A percentile compares a stretch with the other conserved stretches of the same genome.
Evolutionary conservation across 2,888 invertebrate species (phyloP).

Genomic region (Drosophila algonquin): DNA sequence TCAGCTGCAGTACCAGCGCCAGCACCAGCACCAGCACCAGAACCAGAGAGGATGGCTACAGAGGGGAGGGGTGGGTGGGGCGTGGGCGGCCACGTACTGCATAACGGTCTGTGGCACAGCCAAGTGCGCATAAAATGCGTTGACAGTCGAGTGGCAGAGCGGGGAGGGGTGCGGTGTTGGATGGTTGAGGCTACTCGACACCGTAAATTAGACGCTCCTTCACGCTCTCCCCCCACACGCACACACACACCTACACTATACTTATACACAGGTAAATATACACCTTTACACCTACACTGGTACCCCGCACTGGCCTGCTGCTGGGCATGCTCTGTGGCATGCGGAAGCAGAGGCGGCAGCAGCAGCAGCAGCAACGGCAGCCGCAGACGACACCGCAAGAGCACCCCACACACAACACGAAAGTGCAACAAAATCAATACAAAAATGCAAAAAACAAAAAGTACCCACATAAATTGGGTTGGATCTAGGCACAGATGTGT

Average conservation of each 20-base stretch:
- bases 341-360: neutral
- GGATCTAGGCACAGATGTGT: neutral
- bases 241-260: too few relatives aligned
- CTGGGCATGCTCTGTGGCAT: neutral
- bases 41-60: too few relatives aligned
- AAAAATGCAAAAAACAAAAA: neutral
- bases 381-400: neutral
- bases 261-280: neutral
- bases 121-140: slow-evolving; percentile 1
- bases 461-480: neutral
- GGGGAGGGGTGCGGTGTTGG: too few relatives aligned
- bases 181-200: neutral
- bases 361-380: neutral
- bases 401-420: neutral
- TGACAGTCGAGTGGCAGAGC: neutral
- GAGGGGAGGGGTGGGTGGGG: neutral
- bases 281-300: neutral
- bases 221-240: neutral
- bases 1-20: neutral
- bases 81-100: neutral
- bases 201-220: neutral
- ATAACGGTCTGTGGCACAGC: neutral
- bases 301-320: neutral
- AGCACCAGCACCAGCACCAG: too few relatives aligned
- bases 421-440: neutral